A percentile compares a stretch with the other conserved stretches of the same genome.
phyloP scores from a whole-genome alignment of 2,888 invertebrate genomes.

The Ophion ventricosus region DNA sequence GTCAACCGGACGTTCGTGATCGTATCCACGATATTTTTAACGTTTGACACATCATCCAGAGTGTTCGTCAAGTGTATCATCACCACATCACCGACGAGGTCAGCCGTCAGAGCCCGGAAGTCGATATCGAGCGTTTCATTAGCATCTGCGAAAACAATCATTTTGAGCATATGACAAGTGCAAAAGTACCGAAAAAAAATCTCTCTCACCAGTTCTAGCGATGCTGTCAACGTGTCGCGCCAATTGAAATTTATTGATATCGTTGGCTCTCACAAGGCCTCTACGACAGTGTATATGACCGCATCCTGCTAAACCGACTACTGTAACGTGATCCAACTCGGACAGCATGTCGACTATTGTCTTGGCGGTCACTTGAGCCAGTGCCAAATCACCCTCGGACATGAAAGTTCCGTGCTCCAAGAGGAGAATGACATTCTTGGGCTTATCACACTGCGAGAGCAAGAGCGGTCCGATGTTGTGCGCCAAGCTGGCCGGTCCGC shows the following conservation, averaged over 20 bases:
- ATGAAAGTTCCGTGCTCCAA: slow-evolving; percentile 79
- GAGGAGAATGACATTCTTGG: slow-evolving; percentile 79
- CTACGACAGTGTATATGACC: slow-evolving; percentile 75
- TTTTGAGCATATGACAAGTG: not conserved
- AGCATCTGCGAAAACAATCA: slow-evolving; percentile 67
- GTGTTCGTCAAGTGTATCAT: slow-evolving; percentile 80
- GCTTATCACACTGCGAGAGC: slow-evolving; percentile 77
- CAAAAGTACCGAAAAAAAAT: slow-evolving; percentile 15
- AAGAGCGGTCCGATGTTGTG: slow-evolving; percentile 80
- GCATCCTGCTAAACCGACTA: slow-evolving; percentile 76
- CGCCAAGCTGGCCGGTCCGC: slow-evolving; percentile 79
- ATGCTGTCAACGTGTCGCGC: slow-evolving; percentile 77
- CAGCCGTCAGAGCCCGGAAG: slow-evolving; percentile 72
- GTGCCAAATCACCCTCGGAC: slow-evolving; percentile 79
- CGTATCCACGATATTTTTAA: slow-evolving; percentile 72
- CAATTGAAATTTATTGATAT: slow-evolving; percentile 80
- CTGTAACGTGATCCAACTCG: slow-evolving; percentile 79
- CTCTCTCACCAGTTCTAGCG: slow-evolving; percentile 71
- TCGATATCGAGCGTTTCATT: slow-evolving; percentile 76
- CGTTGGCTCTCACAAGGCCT: slow-evolving; percentile 77
- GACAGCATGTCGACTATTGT: slow-evolving; percentile 80
- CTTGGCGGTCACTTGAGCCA: slow-evolving; percentile 80
- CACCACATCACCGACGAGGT: slow-evolving; percentile 75
- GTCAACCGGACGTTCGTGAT: slow-evolving; percentile 72
- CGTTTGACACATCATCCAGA: slow-evolving; percentile 71